A percentile compares a stretch with the other conserved stretches of the same genome.
phyloP scores from a whole-genome alignment of 2,888 invertebrate species.

The Eupeodes latifasciatus region DNA sequence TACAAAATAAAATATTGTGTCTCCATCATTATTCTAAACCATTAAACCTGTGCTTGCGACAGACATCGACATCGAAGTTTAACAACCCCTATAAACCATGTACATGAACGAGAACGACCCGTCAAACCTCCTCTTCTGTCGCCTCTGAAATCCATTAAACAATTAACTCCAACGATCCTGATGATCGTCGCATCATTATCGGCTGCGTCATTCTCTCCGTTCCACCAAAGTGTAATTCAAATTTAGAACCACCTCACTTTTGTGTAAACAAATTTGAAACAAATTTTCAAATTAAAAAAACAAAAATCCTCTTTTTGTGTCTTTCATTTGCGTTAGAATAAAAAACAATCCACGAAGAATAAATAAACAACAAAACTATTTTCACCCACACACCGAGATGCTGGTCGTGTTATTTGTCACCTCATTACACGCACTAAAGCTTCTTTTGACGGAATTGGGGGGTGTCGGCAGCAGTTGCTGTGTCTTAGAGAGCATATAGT shows the following conservation, averaged over 20 bases:
- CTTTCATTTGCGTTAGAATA: slow-evolving; percentile 70
- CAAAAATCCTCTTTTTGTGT: slow-evolving; percentile 79
- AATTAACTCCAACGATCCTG: slow-evolving; percentile 72
- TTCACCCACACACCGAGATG: slow-evolving; percentile 35
- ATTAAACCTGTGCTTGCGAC: slow-evolving; percentile 48
- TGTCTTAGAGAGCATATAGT: not conserved
- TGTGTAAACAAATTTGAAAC: slow-evolving; percentile 68
- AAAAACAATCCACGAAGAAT: slow-evolving; percentile 69
- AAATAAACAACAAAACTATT: slow-evolving; percentile 65
- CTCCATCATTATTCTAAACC: slow-evolving; percentile 33
- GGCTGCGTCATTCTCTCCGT: slow-evolving; percentile 58
- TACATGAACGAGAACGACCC: not conserved
- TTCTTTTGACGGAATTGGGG: slow-evolving; percentile 13
- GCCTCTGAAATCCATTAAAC: slow-evolving; percentile 66
- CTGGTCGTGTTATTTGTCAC: slow-evolving; percentile 74
- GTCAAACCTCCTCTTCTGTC: not conserved
- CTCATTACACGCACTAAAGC: slow-evolving; percentile 73
- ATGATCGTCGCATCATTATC: slow-evolving; percentile 46
- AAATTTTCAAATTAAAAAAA: slow-evolving; percentile 77
- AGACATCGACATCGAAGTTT: slow-evolving; percentile 53
- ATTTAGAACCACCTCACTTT: slow-evolving; percentile 71
- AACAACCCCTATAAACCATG: slow-evolving; percentile 56
- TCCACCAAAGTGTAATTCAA: slow-evolving; percentile 70
- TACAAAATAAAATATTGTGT: slow-evolving; percentile 56
- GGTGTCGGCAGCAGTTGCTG: no score